These are phyloP conservation scores for Scomberomorus guttatus DNA, from an alignment of 2,797 vertebrate genomes.

Conservation along the genomic window DNA sequence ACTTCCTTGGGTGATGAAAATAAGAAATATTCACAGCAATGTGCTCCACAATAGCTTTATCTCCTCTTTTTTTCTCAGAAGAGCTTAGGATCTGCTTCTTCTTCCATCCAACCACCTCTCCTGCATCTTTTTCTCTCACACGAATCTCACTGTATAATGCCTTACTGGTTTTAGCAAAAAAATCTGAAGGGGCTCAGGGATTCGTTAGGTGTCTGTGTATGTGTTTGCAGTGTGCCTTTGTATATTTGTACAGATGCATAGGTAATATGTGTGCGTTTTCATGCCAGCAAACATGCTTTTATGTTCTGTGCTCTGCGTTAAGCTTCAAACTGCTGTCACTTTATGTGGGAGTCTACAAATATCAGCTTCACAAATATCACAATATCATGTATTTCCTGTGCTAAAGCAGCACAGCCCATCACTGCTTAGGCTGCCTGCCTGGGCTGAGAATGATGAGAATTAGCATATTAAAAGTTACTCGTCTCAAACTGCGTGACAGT, in stretches of 20 bases:
- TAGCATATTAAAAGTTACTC: constrained; percentile 60
- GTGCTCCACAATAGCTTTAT: neutral
- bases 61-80: constrained; percentile 36
- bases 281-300: constrained; percentile 9
- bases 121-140: constrained; percentile 11
- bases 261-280: neutral
- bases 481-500: constrained; percentile 35
- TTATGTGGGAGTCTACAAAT: constrained; percentile 32
- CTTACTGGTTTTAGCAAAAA: constrained; percentile 1
- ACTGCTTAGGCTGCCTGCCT: constrained; percentile 25
- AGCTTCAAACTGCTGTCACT: constrained; percentile 6
- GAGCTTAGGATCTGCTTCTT: constrained; percentile 21
- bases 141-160: neutral
- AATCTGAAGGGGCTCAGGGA: constrained; percentile 28
- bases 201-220: constrained; percentile 45
- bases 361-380: constrained; percentile 26
- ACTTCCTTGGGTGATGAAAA: neutral
- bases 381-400: constrained; percentile 12
- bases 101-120: constrained; percentile 12
- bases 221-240: neutral
- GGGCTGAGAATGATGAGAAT: constrained; percentile 53
- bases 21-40: constrained; percentile 11
- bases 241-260: neutral
- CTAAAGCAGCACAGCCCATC: constrained; percentile 30
- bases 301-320: neutral